Evolutionary conservation across 30 jellyfish, hydroid and myxozoan genomes (phyloP).

Genomic region (Turritopsis dohrnii): DNA sequence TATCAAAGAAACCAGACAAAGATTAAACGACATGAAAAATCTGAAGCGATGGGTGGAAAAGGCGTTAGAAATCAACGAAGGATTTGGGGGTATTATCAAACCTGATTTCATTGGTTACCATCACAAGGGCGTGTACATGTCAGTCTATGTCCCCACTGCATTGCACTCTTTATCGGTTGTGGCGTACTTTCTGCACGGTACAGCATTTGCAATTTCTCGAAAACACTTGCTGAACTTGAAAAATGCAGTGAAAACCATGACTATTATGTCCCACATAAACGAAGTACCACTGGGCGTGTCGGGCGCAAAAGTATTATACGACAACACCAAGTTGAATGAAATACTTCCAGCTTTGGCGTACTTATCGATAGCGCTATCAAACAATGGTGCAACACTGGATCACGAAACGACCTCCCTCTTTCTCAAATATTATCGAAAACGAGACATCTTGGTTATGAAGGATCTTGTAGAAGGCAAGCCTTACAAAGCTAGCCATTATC

Average conservation of each 20-base stretch:
- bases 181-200: conserved; percentile 7
- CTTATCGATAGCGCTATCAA: background rate
- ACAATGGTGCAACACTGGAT: background rate
- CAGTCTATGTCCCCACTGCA: conserved; percentile 30
- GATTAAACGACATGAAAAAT: background rate
- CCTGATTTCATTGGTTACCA: conserved; percentile 41
- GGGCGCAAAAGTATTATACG: conserved; percentile 12
- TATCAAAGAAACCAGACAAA: conserved; percentile 11
- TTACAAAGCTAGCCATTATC: conserved; percentile 5
- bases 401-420: conserved; percentile 14
- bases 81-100: conserved; percentile 32
- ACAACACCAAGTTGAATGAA: background rate
- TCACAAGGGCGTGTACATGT: conserved; percentile 32
- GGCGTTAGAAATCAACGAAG: conserved; percentile 31
- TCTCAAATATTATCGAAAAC: background rate
- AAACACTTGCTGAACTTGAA: background rate
- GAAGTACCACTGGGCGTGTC: conserved; percentile 30
- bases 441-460: background rate
- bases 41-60: conserved; percentile 22
- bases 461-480: conserved; percentile 5
- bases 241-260: conserved; percentile 9
- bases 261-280: background rate
- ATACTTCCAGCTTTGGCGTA: conserved; percentile 33
- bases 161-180: conserved; percentile 21
- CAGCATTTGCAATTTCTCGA: conserved; percentile 24